Evolutionary conservation across 2,113 vertebrate genomes (phyloP).

Genomic region (Piaya cayana): DNA sequence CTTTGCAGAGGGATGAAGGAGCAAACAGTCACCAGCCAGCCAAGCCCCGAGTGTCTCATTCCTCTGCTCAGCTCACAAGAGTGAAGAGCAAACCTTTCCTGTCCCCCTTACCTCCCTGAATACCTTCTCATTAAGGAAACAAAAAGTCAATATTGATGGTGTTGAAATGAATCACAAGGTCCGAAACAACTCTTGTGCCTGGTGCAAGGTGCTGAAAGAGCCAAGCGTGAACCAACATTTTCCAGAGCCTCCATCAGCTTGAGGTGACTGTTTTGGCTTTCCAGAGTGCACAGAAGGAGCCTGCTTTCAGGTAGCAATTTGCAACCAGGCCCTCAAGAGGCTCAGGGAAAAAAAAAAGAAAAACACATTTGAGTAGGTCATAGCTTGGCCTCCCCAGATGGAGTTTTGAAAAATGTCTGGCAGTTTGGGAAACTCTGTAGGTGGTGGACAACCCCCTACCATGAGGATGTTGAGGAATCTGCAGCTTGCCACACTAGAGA

Average conservation of each 20-base stretch:
- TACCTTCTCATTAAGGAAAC: not conserved
- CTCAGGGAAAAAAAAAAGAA: not conserved
- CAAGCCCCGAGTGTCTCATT: not conserved
- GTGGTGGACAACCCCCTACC: not conserved
- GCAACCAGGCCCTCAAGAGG: not conserved
- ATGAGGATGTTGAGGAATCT: not conserved
- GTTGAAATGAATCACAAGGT: conserved; percentile 45
- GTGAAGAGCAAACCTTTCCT: not conserved
- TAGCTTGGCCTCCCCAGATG: not conserved
- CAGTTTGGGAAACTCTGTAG: not conserved
- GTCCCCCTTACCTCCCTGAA: not conserved
- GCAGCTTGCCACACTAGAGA: accelerated
- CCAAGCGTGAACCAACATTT: conserved; percentile 11
- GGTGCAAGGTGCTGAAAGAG: not conserved
- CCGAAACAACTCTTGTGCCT: accelerated
- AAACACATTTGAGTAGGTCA: not conserved
- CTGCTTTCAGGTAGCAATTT: conserved; percentile 24
- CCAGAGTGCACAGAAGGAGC: not conserved
- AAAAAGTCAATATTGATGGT: not conserved
- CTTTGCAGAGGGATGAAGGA: not conserved
- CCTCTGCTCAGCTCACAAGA: not conserved
- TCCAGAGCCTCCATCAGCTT: conserved; percentile 20
- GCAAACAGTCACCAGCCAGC: not conserved
- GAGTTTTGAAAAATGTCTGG: not conserved
- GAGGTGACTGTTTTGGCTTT: not conserved